phyloP scores from a whole-genome alignment of 1,140 invertebrate species.

The Rhagoletis pomonella region DNA sequence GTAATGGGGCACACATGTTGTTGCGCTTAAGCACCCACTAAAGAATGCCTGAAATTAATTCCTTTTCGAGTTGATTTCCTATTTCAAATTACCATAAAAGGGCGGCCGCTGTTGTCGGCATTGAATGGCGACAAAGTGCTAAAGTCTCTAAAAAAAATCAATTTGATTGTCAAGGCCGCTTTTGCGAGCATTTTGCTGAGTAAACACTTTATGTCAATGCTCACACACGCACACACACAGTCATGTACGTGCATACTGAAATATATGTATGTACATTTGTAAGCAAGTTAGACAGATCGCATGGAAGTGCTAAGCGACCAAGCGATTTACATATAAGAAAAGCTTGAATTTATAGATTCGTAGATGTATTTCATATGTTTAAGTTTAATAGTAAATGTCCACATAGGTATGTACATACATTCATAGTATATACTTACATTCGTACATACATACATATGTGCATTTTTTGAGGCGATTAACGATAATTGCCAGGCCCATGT shows the following conservation, averaged over 20 bases:
- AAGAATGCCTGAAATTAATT: conserved; percentile 26
- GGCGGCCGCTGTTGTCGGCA: not conserved
- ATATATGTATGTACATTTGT: not conserved
- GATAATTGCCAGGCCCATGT: not conserved
- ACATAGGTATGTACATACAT: no score
- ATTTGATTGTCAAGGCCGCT: conserved; percentile 71
- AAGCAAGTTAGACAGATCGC: not conserved
- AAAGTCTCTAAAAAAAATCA: conserved; percentile 57
- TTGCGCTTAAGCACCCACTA: not conserved
- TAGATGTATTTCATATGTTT: no score
- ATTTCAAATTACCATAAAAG: conserved; percentile 30
- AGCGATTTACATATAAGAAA: not conserved
- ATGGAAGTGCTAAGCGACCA: not conserved
- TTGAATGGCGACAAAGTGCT: conserved; percentile 19
- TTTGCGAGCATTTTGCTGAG: not conserved
- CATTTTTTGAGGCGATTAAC: not conserved
- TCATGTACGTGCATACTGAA: not conserved
- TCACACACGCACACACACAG: not conserved
- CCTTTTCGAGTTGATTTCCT: conserved; percentile 45
- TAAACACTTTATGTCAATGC: not conserved
- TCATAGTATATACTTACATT: not conserved
- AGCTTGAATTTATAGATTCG: not conserved
- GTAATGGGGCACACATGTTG: conserved; percentile 18
- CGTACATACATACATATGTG: not conserved
- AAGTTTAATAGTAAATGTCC: no score